These are phyloP conservation scores for Plagodis dolabraria DNA, from an alignment of 2,888 invertebrate genomes.

Conservation along the genomic window DNA sequence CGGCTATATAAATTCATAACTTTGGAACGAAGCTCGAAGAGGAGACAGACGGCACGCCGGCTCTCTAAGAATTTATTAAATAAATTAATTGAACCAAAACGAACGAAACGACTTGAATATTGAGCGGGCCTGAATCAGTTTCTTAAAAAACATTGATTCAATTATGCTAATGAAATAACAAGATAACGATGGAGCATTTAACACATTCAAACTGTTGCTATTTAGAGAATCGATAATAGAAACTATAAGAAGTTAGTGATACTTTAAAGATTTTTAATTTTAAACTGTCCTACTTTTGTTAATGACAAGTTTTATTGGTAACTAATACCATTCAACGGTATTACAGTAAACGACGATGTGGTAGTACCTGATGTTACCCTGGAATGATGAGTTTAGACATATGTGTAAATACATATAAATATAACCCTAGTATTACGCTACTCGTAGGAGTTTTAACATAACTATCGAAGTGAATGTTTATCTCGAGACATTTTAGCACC, in stretches of 20 bases:
- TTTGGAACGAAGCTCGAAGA: slow-evolving; percentile 56
- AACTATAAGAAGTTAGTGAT: background rate
- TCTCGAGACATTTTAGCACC: too few species aligned
- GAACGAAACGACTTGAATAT: slow-evolving; percentile 66
- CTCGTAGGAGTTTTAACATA: too few species aligned
- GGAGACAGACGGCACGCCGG: slow-evolving; percentile 70
- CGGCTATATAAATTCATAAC: slow-evolving; percentile 80
- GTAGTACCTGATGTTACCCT: too few species aligned
- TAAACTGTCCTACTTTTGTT: background rate
- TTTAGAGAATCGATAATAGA: slow-evolving; percentile 1
- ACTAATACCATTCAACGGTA: too few species aligned
- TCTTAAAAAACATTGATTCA: slow-evolving; percentile 36
- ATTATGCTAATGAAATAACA: slow-evolving; percentile 38
- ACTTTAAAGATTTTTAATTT: background rate
- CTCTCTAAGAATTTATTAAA: slow-evolving; percentile 76
- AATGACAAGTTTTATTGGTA: background rate
- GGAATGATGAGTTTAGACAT: too few species aligned
- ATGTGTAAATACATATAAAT: too few species aligned
- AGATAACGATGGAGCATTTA: slow-evolving; percentile 20
- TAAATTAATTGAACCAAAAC: slow-evolving; percentile 78
- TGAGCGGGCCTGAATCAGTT: slow-evolving; percentile 49
- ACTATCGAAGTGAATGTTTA: too few species aligned
- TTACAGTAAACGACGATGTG: too few species aligned
- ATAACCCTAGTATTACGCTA: too few species aligned
- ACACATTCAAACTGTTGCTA: slow-evolving; percentile 19